Evolutionary conservation across 2,113 vertebrate species (phyloP), one percentile per base, ranked within the genome.

Genomic region (Cercopithecus mona): DNA sequence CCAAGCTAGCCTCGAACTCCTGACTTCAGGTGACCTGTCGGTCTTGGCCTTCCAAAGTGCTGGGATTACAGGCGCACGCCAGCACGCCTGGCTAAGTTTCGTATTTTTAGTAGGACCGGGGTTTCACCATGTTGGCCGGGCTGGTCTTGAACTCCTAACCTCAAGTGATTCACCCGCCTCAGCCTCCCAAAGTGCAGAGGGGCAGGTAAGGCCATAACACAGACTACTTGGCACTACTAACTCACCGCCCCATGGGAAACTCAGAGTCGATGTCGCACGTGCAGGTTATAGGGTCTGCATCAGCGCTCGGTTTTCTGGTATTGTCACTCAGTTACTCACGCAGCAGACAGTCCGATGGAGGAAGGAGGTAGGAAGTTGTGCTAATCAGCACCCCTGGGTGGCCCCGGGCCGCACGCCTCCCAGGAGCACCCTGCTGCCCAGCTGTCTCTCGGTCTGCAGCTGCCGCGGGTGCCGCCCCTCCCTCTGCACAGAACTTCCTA

Each of bases 211-310:
- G 27, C 70, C 20, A 5, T 20, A 1, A 66, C 35, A 22, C n/a
- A 20, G 38, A 45, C 38, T 17, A 5, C 57, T 18, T 27, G n/a
- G 11, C 0, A 0, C 35, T 0, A 2, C n/a, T 64, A 23, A 61
- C 11, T 11, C 20, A 45, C 52, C 45, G 43, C 22, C 64, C 45
- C 30, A 4, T 4, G 48, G 20, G 27, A 59, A 57, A 48, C 3
- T 61, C 1, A 12, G 72, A 38, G 32, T 25, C 32, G 16, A 0
- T 20, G 18, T 13, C 50, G 57, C 40, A 23, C 1, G 2, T 3
- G 3, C 5, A 8, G 66, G 22, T 27, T 0, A 6, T 0, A 30
- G 1, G 12, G 0, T 8, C 83, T n/a, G 5, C 1, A 3, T 45
- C 8, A 7, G 57, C 12, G 25, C 73, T 75, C 16, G 0, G 27